Percentiles rank a stretch among this genome's conserved stretches.
These are phyloP conservation scores for Parnassius apollo DNA, from an alignment of 2,888 invertebrate genomes.

Conservation along the genomic window DNA sequence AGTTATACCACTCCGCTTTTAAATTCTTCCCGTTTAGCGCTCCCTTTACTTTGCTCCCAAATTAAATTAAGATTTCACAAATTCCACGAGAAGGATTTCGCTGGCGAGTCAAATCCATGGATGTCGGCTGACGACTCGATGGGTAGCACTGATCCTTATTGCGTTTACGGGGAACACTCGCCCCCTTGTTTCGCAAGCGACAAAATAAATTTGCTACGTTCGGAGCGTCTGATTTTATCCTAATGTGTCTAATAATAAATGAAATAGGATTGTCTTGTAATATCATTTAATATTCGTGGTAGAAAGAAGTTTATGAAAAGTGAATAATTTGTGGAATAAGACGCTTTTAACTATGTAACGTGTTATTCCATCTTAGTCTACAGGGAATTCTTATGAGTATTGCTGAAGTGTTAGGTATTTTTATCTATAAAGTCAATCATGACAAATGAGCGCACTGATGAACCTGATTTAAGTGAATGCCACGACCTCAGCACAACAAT, in stretches of 20 bases:
- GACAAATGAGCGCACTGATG: too few species aligned
- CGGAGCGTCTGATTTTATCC: slow-evolving; percentile 32
- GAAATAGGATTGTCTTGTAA: neutral
- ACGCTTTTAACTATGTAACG: too few species aligned
- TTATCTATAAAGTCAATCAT: too few species aligned
- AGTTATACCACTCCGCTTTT: slow-evolving; percentile 40
- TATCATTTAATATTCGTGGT: neutral
- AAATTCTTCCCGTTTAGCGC: slow-evolving; percentile 46
- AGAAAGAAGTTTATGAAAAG: too few species aligned
- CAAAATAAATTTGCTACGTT: slow-evolving; percentile 55
- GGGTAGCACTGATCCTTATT: slow-evolving; percentile 60
- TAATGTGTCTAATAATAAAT: neutral
- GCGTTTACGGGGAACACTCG: slow-evolving; percentile 46
- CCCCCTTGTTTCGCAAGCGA: slow-evolving; percentile 30
- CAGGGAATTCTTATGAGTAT: too few species aligned
- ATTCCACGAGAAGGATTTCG: slow-evolving; percentile 41
- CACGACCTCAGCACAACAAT: too few species aligned
- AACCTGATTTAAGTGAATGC: too few species aligned
- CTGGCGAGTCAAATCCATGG: slow-evolving; percentile 41
- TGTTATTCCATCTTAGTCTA: too few species aligned
- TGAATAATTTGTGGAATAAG: too few species aligned
- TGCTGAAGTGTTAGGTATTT: too few species aligned
- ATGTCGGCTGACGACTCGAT: slow-evolving; percentile 39
- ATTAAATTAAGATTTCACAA: slow-evolving; percentile 65
- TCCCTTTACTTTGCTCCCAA: slow-evolving; percentile 52